Evolutionary conservation across 2,888 invertebrate species (phyloP).

Genomic region (Cryptocheilus praepositus): DNA sequence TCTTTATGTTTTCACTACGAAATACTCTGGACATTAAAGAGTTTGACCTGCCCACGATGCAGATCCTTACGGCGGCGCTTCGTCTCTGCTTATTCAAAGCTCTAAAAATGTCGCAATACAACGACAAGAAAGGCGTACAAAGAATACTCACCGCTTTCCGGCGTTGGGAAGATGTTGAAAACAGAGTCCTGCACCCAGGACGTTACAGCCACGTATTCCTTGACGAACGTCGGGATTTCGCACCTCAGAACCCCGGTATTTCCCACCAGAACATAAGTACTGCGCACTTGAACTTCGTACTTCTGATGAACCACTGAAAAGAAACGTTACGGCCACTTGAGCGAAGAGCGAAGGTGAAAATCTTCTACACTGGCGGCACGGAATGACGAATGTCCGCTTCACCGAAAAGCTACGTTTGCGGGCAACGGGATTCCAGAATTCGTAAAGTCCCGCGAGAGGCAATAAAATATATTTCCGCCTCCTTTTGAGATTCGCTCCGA

Average conservation of each 20-base stretch:
- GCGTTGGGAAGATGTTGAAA: conserved; percentile 86
- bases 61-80: no score
- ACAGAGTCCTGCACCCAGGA: conserved; percentile 92
- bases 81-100: no score
- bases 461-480: no score
- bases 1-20: conserved; percentile 8
- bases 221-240: conserved; percentile 90
- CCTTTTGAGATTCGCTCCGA: no score
- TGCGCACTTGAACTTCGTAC: conserved; percentile 92
- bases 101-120: not conserved
- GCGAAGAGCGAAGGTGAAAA: conserved; percentile 4
- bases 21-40: no score
- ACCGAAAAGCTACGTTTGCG: not conserved
- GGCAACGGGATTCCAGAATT: no score
- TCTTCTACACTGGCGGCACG: not conserved
- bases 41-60: no score
- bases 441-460: no score
- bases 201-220: conserved; percentile 90
- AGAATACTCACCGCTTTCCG: conserved; percentile 79
- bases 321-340: conserved; percentile 18
- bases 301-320: conserved; percentile 87
- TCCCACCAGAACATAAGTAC: conserved; percentile 93
- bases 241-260: conserved; percentile 94
- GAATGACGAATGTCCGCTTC: not conserved
- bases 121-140: not conserved